A percentile compares a stretch with the other conserved stretches of the same genome.
Conservation (phyloP, 2,113 vertebrate species). For the Syngnathoides biaculeatus region DNA sequence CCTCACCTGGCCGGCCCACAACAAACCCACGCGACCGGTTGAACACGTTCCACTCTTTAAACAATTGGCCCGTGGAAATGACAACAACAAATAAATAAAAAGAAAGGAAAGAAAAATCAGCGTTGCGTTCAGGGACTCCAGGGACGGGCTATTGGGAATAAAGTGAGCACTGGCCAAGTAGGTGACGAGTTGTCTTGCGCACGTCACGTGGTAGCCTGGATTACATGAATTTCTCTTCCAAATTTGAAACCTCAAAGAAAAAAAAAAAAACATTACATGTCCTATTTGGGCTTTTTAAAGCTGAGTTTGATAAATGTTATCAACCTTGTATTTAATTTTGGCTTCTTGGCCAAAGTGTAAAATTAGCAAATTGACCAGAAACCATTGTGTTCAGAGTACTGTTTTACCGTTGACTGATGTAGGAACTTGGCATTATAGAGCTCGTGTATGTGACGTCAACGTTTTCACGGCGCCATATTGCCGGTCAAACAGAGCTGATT, state of each 20-base stretch:
- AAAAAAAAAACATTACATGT: not conserved
- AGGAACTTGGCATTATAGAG: too few relatives aligned
- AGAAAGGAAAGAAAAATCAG: slow-evolving; percentile 10
- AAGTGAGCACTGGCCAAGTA: not conserved
- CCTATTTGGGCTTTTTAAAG: not conserved
- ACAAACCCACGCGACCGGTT: slow-evolving; percentile 49
- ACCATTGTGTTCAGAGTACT: too few relatives aligned
- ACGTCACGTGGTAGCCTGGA: slow-evolving; percentile 27
- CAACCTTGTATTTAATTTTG: too few relatives aligned
- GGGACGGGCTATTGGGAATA: not conserved
- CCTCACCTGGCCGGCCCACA: slow-evolving; percentile 26
- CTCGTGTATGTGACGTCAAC: too few relatives aligned
- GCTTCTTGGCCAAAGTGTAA: too few relatives aligned
- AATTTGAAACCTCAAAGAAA: not conserved
- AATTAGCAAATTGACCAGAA: too few relatives aligned
- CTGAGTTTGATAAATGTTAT: too few relatives aligned
- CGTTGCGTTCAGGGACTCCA: not conserved
- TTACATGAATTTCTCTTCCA: slow-evolving; percentile 1
- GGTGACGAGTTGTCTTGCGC: not conserved
- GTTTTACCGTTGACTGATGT: too few relatives aligned
- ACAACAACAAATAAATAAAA: not conserved
- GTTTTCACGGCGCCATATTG: too few relatives aligned
- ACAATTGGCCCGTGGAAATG: not conserved
- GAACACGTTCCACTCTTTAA: not conserved
- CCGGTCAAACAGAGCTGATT: too few relatives aligned